phyloP scores from a whole-genome alignment of 2,888 invertebrate species.

The Philopedon plagiatum region DNA sequence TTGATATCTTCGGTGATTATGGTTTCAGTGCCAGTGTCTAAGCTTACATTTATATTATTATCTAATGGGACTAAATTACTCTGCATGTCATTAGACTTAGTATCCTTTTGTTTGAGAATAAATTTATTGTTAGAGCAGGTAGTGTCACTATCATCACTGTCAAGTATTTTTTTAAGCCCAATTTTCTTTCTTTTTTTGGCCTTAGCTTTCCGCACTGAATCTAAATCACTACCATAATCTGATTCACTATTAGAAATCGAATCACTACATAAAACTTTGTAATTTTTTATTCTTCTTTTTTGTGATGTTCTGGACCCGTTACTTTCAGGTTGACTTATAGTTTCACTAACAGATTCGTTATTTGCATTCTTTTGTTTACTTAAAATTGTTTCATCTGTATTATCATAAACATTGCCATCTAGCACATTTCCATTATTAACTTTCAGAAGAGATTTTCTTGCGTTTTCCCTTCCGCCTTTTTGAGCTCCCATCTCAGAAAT shows the following conservation, averaged over 20 bases:
- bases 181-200: conserved; percentile 13
- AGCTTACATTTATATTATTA: neutral
- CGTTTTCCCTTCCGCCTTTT: too few species aligned
- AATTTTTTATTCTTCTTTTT: neutral
- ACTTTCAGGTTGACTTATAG: neutral
- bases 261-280: neutral
- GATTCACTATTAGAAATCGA: neutral
- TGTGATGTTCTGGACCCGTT: too few species aligned
- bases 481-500: too few species aligned
- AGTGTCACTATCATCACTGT: neutral
- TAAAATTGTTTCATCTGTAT: neutral
- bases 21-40: neutral
- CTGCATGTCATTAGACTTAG: neutral
- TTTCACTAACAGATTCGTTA: neutral
- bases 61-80: neutral
- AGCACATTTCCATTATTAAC: neutral
- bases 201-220: neutral
- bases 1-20: neutral
- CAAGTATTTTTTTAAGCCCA: neutral
- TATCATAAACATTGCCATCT: neutral
- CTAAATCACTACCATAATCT: neutral
- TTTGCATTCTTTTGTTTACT: neutral
- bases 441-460: neutral
- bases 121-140: neutral
- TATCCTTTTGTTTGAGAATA: neutral